phyloP scores from a whole-genome alignment of 2,888 invertebrate genomes.

The Lasioglossum calceatum region DNA sequence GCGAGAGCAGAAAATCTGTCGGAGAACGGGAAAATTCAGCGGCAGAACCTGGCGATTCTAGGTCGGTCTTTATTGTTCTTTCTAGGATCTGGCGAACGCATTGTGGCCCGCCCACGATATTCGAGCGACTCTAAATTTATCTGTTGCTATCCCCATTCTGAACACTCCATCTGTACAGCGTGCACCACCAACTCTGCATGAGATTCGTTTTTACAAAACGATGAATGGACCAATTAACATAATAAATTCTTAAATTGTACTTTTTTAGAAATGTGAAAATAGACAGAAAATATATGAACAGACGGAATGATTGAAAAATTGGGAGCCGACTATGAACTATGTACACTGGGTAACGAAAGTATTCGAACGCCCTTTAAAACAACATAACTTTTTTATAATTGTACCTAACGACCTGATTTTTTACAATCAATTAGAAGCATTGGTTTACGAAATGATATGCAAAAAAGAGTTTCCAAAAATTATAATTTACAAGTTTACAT shows the following conservation, averaged over 20 bases:
- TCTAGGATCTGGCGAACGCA: slow-evolving; percentile 6
- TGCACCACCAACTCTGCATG: not conserved
- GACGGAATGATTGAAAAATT: no score
- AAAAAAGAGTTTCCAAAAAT: no score
- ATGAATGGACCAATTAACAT: not conserved
- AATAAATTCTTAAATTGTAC: not conserved
- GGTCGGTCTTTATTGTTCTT: not conserved
- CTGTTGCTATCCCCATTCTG: not conserved
- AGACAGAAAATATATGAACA: no score
- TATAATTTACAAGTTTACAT: no score
- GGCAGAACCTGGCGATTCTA: not conserved
- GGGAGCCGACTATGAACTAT: no score
- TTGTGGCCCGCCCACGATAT: not conserved
- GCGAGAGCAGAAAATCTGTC: slow-evolving; percentile 20
- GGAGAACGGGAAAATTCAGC: slow-evolving; percentile 13
- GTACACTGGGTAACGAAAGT: no score
- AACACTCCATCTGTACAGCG: not conserved
- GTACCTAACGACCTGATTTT: no score
- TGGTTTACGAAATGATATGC: no score
- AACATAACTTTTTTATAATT: no score
- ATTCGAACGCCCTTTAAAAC: no score
- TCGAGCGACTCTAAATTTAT: not conserved
- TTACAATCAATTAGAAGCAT: no score
- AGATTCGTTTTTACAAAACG: not conserved
- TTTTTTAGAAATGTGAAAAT: no score